Conservation (phyloP, 64 coral and sea anemone genomes). For the Actinia equina region DNA sequence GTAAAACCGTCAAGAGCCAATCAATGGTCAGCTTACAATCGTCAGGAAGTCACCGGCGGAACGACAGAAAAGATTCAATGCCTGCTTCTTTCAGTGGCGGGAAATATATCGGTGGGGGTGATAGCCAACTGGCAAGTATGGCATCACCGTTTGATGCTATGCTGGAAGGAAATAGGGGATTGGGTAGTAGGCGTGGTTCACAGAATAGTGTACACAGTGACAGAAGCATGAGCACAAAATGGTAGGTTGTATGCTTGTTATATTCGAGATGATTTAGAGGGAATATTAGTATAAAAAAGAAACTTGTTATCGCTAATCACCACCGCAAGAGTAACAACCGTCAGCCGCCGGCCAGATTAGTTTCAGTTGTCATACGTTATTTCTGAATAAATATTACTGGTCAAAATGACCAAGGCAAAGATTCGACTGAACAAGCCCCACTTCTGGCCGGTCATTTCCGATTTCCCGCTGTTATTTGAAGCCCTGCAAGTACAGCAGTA, state of each 20-base stretch:
- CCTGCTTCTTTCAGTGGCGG: slow-evolving; percentile 70
- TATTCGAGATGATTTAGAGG: too few relatives aligned
- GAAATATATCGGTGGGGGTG: slow-evolving; percentile 58
- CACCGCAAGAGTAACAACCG: too few relatives aligned
- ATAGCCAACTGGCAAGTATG: slow-evolving; percentile 33
- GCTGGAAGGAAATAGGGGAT: slow-evolving; percentile 65
- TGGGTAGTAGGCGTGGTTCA: slow-evolving; percentile 71
- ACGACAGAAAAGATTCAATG: slow-evolving; percentile 82
- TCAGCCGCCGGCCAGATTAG: too few relatives aligned
- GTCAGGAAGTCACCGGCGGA: slow-evolving; percentile 46
- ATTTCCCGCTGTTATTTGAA: too few relatives aligned
- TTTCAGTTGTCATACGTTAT: too few relatives aligned
- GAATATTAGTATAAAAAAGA: too few relatives aligned
- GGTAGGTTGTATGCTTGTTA: slow-evolving; percentile 3
- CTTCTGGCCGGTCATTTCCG: too few relatives aligned
- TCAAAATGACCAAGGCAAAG: too few relatives aligned
- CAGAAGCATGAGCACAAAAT: slow-evolving; percentile 89
- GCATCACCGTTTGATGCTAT: slow-evolving; percentile 87
- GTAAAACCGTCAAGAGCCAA: slow-evolving; percentile 74
- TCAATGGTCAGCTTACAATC: slow-evolving; percentile 85
- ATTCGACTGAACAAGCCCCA: too few relatives aligned
- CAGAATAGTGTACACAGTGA: slow-evolving; percentile 90
- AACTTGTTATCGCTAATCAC: too few relatives aligned
- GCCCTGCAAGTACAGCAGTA: too few relatives aligned
- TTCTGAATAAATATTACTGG: too few relatives aligned